Evolutionary conservation across 2,113 vertebrate species (phyloP), one percentile per base, ranked within the genome.

Genomic region (Mugil cephalus): DNA sequence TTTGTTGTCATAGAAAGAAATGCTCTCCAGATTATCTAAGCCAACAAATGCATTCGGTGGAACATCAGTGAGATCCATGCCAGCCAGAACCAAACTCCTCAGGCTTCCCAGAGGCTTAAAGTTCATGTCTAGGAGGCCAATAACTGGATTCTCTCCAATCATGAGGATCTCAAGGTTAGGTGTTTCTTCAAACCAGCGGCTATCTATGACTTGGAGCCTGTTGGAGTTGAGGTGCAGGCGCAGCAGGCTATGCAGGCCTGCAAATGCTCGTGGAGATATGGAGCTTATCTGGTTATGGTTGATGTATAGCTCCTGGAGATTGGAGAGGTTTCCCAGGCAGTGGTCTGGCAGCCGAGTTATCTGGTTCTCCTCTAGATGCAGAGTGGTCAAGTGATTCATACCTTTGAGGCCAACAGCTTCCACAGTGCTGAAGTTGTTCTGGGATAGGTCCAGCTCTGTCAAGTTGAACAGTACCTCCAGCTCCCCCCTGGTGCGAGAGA

Each of bases 291-390:
- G 96, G 92, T 99, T 99, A 86, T 99, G 97, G 69, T 99, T 99
- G 86, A 99, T 96, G 79, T 99, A 99, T 53, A 99, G 95, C 84
- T 99, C 98, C 80, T 99, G 97, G 54, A 99, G 95, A 38, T 93
- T 97, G 77, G 93, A 92, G 34, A 99, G 94, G 84, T 96, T 97
- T 74, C 95, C 95, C 66, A 99, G 93, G 72, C 97, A 97, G 87
- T 94, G 93, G 85, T 98, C 97, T 7, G 95, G 95, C 91, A 99
- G 95, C 82, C 98, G 95, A 0, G 88, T 94, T 67, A 99, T 96
- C 89, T 98, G 97, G 86, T 99, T 99, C 87, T 99, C 98, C 88
- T 99, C 98, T 71, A 99, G 83, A 85, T 99, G 98, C 62, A 99
- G 88, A 35, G 97, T 99, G 0, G 96, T 98, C 6, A 98, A 93